phyloP scores from a whole-genome alignment of 2,797 vertebrate species.

The Acanthurus leucopareius region DNA sequence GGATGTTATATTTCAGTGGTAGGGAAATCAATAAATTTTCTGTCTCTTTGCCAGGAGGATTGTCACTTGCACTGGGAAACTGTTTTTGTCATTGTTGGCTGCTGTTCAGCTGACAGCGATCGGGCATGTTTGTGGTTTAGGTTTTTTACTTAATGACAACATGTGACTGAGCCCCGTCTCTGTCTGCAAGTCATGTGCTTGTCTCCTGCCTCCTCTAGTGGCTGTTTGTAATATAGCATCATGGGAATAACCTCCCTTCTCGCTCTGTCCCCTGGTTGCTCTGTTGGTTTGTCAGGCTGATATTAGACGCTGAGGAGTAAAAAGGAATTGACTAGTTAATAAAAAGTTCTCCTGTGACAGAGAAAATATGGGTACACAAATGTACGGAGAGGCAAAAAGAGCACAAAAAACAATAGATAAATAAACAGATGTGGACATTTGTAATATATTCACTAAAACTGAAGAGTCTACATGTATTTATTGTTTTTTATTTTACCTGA shows the following conservation, averaged over 20 bases:
- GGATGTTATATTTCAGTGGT: slow-evolving; percentile 23
- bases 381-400: not conserved
- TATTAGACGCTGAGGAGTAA: not conserved
- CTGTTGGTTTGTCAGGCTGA: not conserved
- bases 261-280: not conserved
- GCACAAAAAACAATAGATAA: not conserved
- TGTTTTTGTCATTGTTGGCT: slow-evolving; percentile 41
- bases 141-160: slow-evolving; percentile 30
- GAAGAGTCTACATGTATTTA: too few species aligned
- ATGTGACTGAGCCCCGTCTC: slow-evolving; percentile 26
- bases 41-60: slow-evolving; percentile 7
- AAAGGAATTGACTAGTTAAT: not conserved
- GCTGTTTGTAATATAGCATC: slow-evolving; percentile 49
- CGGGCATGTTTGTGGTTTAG: slow-evolving; percentile 46
- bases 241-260: not conserved
- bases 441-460: not conserved
- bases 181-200: slow-evolving; percentile 27
- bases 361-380: not conserved
- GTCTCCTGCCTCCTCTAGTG: slow-evolving; percentile 74
- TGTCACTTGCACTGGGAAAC: slow-evolving; percentile 23
- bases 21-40: slow-evolving; percentile 18
- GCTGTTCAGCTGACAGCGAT: slow-evolving; percentile 39
- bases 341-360: not conserved
- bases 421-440: too few species aligned
- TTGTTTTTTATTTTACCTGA: not conserved